These are phyloP conservation scores for Hemiprocne comata DNA, from an alignment of 2,113 vertebrate species.

Conservation along the genomic window DNA sequence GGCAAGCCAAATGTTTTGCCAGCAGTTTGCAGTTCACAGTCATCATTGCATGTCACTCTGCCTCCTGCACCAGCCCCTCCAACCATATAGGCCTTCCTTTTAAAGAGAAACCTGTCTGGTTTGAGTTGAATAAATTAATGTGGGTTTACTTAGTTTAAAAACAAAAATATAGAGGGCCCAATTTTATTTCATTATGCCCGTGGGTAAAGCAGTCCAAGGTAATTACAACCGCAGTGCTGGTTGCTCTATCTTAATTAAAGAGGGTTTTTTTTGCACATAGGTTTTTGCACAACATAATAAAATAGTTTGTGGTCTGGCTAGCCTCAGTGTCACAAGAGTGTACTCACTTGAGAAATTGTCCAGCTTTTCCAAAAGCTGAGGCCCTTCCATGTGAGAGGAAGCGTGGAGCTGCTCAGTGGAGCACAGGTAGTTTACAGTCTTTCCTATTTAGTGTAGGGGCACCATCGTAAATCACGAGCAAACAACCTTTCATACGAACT, in stretches of 20 bases:
- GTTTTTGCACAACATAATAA: slow-evolving; percentile 62
- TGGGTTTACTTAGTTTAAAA: slow-evolving; percentile 70
- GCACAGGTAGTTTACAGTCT: slow-evolving; percentile 32
- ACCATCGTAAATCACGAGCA: not conserved
- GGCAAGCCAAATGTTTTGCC: slow-evolving; percentile 75
- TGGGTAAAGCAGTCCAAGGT: slow-evolving; percentile 58
- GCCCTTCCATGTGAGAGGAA: slow-evolving; percentile 29
- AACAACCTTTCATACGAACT: not conserved
- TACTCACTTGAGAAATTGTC: slow-evolving; percentile 42
- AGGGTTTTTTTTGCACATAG: slow-evolving; percentile 23
- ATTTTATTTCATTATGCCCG: slow-evolving; percentile 66
- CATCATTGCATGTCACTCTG: slow-evolving; percentile 49
- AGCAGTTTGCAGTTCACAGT: slow-evolving; percentile 74
- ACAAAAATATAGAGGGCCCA: slow-evolving; percentile 53
- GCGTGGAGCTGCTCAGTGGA: not conserved
- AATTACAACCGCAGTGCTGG: slow-evolving; percentile 47
- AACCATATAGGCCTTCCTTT: slow-evolving; percentile 52
- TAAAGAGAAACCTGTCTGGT: slow-evolving; percentile 69
- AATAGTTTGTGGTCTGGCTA: slow-evolving; percentile 63
- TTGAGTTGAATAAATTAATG: slow-evolving; percentile 66
- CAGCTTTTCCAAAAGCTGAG: slow-evolving; percentile 52
- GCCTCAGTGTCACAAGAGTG: slow-evolving; percentile 54
- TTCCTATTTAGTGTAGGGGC: slow-evolving; percentile 17
- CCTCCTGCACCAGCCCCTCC: slow-evolving; percentile 29
- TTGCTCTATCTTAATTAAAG: slow-evolving; percentile 70